Evolutionary conservation across 2,797 vertebrate species (phyloP).

Genomic region (Argyrosomus regius): DNA sequence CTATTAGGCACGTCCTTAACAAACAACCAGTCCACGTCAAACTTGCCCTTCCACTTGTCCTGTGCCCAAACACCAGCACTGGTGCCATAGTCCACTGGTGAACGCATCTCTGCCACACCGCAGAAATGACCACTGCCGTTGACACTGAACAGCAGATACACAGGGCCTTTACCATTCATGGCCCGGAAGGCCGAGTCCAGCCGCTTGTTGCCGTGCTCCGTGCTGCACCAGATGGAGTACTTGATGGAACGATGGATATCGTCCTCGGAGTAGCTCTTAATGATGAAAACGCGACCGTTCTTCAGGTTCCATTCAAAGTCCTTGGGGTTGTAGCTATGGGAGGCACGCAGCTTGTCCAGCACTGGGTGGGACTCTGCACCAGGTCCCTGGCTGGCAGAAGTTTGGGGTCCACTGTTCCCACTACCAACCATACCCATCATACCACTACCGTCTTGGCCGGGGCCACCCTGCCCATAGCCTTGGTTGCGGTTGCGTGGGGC

Average conservation of each 20-base stretch:
- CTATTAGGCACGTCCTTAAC: slow-evolving; percentile 98
- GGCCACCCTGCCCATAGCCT: slow-evolving; percentile 89
- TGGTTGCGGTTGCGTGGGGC: slow-evolving; percentile 93
- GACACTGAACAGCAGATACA: slow-evolving; percentile 96
- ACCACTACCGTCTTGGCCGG: slow-evolving; percentile 74
- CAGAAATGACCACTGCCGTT: slow-evolving; percentile 98
- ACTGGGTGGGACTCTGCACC: slow-evolving; percentile 91
- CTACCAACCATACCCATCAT: slow-evolving; percentile 78
- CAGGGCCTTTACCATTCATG: slow-evolving; percentile 90
- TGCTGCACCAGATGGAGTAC: slow-evolving; percentile 99
- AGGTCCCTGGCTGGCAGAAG: slow-evolving; percentile 67
- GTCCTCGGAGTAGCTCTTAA: slow-evolving; percentile 98
- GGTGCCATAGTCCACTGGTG: slow-evolving; percentile 96
- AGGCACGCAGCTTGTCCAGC: slow-evolving; percentile 94
- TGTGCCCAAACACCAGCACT: slow-evolving; percentile 98
- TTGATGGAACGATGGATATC: slow-evolving; percentile 99
- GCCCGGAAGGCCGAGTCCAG: slow-evolving; percentile 94
- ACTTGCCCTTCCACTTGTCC: slow-evolving; percentile 99
- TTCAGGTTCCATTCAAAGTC: slow-evolving; percentile 97
- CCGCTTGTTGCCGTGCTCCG: slow-evolving; percentile 97
- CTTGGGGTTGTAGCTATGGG: slow-evolving; percentile 96
- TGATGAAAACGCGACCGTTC: slow-evolving; percentile 95
- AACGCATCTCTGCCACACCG: slow-evolving; percentile 97
- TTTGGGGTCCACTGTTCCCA: slow-evolving; percentile 71
- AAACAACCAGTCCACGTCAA: slow-evolving; percentile 97